Evolutionary conservation across 2,797 vertebrate species (phyloP).

Genomic region (Amblyraja radiata): DNA sequence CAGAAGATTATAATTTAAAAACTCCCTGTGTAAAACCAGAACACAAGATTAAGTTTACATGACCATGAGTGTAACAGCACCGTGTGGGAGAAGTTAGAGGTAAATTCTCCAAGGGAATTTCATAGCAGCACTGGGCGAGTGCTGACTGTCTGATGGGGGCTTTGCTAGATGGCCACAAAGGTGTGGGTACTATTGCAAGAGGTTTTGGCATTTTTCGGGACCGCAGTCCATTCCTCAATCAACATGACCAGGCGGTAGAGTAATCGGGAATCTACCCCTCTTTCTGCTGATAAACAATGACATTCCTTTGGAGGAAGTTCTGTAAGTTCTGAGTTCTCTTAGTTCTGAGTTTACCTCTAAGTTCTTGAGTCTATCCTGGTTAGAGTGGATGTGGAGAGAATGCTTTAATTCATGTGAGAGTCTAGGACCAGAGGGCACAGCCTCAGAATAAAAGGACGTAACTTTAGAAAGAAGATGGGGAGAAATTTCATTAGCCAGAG

Average conservation of each 20-base stretch:
- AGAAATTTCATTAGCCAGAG: no score
- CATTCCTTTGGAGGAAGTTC: no score
- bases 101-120: not conserved
- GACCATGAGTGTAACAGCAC: not conserved
- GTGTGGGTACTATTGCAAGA: not conserved
- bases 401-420: no score
- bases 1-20: not conserved
- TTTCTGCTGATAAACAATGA: not conserved
- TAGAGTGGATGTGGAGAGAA: no score
- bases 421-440: no score
- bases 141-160: not conserved
- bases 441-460: no score
- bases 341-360: no score
- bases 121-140: not conserved
- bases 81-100: not conserved
- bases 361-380: no score
- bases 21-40: not conserved
- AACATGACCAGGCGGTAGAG: not conserved
- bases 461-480: no score
- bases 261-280: not conserved
- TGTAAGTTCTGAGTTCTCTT: no score
- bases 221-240: not conserved
- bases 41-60: not conserved
- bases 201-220: not conserved
- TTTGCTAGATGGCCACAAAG: not conserved